Percentiles rank a stretch among this genome's conserved stretches.
Conservation (phyloP, 2,797 vertebrate genomes). For the Cichlasoma orientale region DNA sequence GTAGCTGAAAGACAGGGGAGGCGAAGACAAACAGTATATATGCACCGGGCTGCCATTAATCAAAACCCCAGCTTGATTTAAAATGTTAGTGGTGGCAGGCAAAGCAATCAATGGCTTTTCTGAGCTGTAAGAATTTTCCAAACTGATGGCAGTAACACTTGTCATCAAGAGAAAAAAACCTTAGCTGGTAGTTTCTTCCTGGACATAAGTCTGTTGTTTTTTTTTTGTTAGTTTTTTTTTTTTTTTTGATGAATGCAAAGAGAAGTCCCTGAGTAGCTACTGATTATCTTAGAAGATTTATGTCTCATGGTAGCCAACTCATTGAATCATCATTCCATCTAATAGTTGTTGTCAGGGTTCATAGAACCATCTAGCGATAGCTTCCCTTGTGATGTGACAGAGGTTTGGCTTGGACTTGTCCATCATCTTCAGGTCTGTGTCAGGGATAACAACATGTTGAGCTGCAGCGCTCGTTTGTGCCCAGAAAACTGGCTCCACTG, state of each 20-base stretch:
- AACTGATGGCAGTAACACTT: slow-evolving; percentile 25
- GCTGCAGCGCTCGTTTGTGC: not conserved
- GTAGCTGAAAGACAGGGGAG: slow-evolving; percentile 27
- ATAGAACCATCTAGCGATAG: slow-evolving; percentile 9
- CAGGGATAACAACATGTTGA: slow-evolving; percentile 17
- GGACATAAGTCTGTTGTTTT: not conserved
- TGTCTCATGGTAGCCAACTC: not conserved
- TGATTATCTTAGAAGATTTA: slow-evolving; percentile 36
- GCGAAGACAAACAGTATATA: slow-evolving; percentile 34
- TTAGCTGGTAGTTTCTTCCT: not conserved
- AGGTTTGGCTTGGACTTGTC: slow-evolving; percentile 4
- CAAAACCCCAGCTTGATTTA: slow-evolving; percentile 52
- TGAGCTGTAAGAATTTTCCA: slow-evolving; percentile 45
- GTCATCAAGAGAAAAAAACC: not conserved
- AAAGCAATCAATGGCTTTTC: slow-evolving; percentile 47
- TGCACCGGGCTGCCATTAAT: slow-evolving; percentile 34
- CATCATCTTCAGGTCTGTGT: slow-evolving; percentile 3
- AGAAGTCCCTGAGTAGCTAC: slow-evolving; percentile 8
- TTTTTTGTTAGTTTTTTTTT: not conserved
- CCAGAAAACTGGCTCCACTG: not conserved
- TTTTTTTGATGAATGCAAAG: slow-evolving; percentile 18
- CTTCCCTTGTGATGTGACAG: slow-evolving; percentile 16
- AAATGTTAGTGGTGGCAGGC: slow-evolving; percentile 47
- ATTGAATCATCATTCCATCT: slow-evolving; percentile 18
- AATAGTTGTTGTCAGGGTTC: slow-evolving; percentile 32